Percentiles rank a stretch among this genome's conserved stretches.
These are phyloP conservation scores for Lycocorax pyrrhopterus DNA, from an alignment of 2,113 vertebrate genomes.

Conservation along the genomic window DNA sequence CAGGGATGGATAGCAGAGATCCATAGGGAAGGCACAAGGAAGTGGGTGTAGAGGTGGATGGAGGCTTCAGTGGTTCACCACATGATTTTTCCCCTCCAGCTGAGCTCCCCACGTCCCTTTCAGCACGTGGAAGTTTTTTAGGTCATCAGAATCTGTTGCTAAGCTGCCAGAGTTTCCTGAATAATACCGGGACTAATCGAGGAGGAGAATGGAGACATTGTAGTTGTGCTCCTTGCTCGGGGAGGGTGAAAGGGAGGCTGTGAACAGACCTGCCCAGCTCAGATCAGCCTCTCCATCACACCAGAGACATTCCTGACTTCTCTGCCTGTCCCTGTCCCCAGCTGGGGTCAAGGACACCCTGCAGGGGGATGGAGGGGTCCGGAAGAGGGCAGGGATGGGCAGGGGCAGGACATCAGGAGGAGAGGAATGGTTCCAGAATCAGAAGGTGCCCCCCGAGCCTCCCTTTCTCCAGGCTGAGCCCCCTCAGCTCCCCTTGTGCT, in stretches of 20 bases:
- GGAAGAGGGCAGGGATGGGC: not conserved
- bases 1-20: not conserved
- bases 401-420: not conserved
- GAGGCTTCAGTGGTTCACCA: not conserved
- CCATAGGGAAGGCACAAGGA: not conserved
- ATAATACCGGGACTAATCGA: not conserved
- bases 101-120: not conserved
- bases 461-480: not conserved
- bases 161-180: constrained; percentile 24
- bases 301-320: not conserved
- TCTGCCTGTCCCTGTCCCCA: not conserved
- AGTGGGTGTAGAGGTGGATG: not conserved
- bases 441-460: not conserved
- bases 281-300: not conserved
- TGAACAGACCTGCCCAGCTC: not conserved
- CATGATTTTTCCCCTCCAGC: not conserved
- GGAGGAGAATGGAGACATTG: constrained; percentile 29
- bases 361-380: not conserved
- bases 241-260: not conserved
- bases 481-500: not conserved
- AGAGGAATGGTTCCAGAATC: not conserved
- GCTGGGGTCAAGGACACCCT: not conserved
- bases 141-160: constrained; percentile 45
- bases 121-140: not conserved
- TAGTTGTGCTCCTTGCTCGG: not conserved